Conservation (phyloP, 1,140 invertebrate species). For the Solenopsis fugax region DNA sequence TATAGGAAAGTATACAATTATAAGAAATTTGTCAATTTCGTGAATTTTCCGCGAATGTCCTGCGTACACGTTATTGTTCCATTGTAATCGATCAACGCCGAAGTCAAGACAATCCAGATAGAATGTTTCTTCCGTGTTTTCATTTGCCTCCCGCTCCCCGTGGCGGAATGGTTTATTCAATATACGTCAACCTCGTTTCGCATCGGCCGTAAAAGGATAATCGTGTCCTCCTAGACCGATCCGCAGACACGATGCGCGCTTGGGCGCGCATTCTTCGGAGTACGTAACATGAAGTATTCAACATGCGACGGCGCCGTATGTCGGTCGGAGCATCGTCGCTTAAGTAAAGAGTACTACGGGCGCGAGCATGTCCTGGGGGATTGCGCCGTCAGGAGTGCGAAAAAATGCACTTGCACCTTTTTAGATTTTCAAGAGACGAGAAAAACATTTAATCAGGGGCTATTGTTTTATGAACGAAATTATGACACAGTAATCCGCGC, state of each 20-base stretch:
- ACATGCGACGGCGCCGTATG: conserved; percentile 77
- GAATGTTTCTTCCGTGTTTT: conserved; percentile 63
- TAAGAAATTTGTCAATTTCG: neutral
- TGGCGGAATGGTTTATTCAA: conserved; percentile 81
- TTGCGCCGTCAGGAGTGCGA: neutral
- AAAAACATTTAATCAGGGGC: conserved; percentile 2
- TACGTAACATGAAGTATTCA: conserved; percentile 81
- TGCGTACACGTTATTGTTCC: neutral
- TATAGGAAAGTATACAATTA: neutral
- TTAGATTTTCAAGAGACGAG: conserved; percentile 11
- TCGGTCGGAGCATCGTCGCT: conserved; percentile 69
- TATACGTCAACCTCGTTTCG: conserved; percentile 80
- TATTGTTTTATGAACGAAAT: neutral
- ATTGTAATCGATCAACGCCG: conserved; percentile 50
- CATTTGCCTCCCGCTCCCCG: conserved; percentile 60
- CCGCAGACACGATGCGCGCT: conserved; percentile 69
- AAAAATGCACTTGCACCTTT: conserved; percentile 30
- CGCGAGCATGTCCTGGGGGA: conserved; percentile 14
- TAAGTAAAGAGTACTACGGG: conserved; percentile 75
- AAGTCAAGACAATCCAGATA: conserved; percentile 42
- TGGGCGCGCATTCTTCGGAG: conserved; percentile 60
- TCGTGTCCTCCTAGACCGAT: conserved; percentile 78
- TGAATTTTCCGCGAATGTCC: neutral
- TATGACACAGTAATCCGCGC: neutral
- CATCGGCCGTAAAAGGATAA: conserved; percentile 81